phyloP scores from a whole-genome alignment of 2,797 vertebrate genomes.

The Enteromius anoplus region DNA sequence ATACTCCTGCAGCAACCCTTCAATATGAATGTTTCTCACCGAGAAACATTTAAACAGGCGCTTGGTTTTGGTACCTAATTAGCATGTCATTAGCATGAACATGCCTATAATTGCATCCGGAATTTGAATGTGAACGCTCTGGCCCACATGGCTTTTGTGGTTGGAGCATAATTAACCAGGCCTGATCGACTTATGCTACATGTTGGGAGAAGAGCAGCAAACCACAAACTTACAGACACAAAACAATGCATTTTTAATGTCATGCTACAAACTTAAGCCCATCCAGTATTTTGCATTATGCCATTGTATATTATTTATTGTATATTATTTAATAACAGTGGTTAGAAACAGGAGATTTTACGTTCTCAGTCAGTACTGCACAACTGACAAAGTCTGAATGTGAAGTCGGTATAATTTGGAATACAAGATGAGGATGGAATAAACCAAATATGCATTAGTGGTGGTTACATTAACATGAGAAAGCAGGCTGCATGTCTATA shows the following conservation, averaged over 20 bases:
- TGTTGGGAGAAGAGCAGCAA: background rate
- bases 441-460: conserved; percentile 20
- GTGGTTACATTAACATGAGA: conserved; percentile 26
- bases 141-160: background rate
- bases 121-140: conserved; percentile 24
- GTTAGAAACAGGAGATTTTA: background rate
- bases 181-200: background rate
- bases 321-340: background rate
- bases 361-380: conserved; percentile 3
- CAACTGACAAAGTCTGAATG: background rate
- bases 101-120: conserved; percentile 14
- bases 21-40: conserved; percentile 29
- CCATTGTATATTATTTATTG: background rate
- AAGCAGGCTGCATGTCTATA: conserved; percentile 26
- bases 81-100: conserved; percentile 42
- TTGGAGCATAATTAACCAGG: background rate
- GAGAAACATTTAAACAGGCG: conserved; percentile 24
- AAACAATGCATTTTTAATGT: background rate
- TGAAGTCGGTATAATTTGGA: background rate
- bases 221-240: background rate
- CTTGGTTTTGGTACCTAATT: conserved; percentile 45
- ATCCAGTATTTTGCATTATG: background rate
- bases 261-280: background rate
- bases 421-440: conserved; percentile 2
- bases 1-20: conserved; percentile 17